These are phyloP conservation scores for Cylindroiulus punctatus DNA, from an alignment of 2,888 invertebrate genomes.

Conservation along the genomic window DNA sequence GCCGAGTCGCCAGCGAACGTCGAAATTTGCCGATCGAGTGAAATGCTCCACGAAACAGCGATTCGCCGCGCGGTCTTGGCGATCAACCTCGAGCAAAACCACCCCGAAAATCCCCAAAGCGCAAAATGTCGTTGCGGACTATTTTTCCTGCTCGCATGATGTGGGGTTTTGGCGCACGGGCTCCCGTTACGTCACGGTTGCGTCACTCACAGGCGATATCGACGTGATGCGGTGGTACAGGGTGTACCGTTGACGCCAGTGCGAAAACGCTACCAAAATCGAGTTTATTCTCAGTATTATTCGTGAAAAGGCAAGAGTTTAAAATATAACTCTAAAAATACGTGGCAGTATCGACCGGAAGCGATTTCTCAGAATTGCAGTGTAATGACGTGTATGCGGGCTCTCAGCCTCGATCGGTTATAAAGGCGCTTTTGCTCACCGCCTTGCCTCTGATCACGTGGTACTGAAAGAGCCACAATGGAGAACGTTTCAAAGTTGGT, in stretches of 20 bases:
- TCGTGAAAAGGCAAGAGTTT: not conserved
- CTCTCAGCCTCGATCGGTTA: not conserved
- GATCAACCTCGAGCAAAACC: not conserved
- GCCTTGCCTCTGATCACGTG: not conserved
- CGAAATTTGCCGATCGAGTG: not conserved
- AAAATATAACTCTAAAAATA: not conserved
- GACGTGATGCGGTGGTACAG: not conserved
- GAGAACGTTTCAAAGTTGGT: conserved; percentile 80
- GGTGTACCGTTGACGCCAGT: not conserved
- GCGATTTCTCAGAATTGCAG: too few species aligned
- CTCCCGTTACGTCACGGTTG: conserved; percentile 50
- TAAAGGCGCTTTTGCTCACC: not conserved
- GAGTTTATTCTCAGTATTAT: not conserved
- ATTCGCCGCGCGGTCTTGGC: not conserved
- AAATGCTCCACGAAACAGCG: not conserved
- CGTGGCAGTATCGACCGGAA: not conserved
- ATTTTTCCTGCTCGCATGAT: conserved; percentile 41
- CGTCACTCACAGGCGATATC: not conserved
- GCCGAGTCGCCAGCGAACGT: not conserved
- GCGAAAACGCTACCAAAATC: not conserved
- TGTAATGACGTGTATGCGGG: not conserved
- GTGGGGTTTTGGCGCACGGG: conserved; percentile 52
- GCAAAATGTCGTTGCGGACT: not conserved
- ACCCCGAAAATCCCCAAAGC: not conserved
- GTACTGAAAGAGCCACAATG: conserved; percentile 69